phyloP scores from a whole-genome alignment of 1,140 invertebrate species.

The Macrobrachium rosenbergii region DNA sequence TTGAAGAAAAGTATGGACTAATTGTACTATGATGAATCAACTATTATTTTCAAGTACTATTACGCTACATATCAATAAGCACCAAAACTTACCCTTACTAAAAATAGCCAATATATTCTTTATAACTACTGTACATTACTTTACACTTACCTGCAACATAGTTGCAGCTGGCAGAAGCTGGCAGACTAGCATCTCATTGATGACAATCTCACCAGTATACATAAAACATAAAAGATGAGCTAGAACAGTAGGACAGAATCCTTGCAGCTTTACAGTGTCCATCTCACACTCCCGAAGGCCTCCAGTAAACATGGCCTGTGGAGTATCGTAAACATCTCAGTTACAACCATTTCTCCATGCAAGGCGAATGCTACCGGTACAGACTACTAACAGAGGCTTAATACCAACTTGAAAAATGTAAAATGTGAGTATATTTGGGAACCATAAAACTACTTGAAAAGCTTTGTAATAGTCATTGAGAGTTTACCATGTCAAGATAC shows the following conservation, averaged over 20 bases:
- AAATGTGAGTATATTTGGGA: too few relatives aligned
- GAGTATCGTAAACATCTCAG: constrained; percentile 69
- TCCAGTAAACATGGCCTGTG: constrained; percentile 91
- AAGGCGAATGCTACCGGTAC: too few relatives aligned
- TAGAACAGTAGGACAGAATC: constrained; percentile 89
- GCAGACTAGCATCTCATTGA: constrained; percentile 92
- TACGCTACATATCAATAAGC: too few relatives aligned
- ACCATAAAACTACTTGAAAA: too few relatives aligned
- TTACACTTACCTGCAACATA: constrained; percentile 85
- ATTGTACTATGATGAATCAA: too few relatives aligned
- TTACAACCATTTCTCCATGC: neutral
- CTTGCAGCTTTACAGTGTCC: constrained; percentile 86
- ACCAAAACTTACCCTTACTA: too few relatives aligned
- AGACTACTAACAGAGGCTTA: too few relatives aligned
- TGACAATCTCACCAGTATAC: constrained; percentile 89
- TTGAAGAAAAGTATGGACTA: too few relatives aligned
- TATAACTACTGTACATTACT: neutral
- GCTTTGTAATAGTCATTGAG: too few relatives aligned
- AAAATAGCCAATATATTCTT: neutral
- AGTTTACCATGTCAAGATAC: too few relatives aligned
- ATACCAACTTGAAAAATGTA: neutral
- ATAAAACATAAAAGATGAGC: constrained; percentile 88
- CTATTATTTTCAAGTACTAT: too few relatives aligned
- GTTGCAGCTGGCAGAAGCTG: constrained; percentile 90
- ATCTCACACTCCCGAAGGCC: constrained; percentile 89